phyloP scores from a whole-genome alignment of 2,888 invertebrate species.

The Mimumesa dahlbomi region DNA sequence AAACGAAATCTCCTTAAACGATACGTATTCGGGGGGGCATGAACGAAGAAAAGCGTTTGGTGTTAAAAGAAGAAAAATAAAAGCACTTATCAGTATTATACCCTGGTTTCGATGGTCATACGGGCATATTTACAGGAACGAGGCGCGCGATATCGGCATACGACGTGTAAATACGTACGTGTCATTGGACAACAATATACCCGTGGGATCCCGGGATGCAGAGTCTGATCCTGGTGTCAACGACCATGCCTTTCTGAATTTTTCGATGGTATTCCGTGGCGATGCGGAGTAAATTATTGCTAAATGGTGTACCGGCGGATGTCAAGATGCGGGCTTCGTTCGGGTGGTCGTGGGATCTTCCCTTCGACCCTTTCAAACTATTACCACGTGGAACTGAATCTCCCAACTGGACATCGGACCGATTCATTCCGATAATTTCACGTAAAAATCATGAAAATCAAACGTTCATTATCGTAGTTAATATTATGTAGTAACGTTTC shows the following conservation, averaged over 20 bases:
- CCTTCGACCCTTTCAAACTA: slow-evolving; percentile 21
- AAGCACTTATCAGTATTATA: slow-evolving; percentile 53
- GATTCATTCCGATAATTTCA: neutral
- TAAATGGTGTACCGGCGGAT: slow-evolving; percentile 69
- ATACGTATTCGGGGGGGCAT: neutral
- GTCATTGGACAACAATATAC: slow-evolving; percentile 72
- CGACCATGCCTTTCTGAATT: slow-evolving; percentile 47
- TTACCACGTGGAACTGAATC: slow-evolving; percentile 25
- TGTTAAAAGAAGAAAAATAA: slow-evolving; percentile 21
- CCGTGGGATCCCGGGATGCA: slow-evolving; percentile 67
- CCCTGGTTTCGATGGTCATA: slow-evolving; percentile 35
- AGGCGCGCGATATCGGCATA: slow-evolving; percentile 49
- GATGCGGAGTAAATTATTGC: slow-evolving; percentile 68
- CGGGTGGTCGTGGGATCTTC: slow-evolving; percentile 68
- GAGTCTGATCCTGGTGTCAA: slow-evolving; percentile 51
- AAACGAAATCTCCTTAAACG: neutral
- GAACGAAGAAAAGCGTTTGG: slow-evolving; percentile 18
- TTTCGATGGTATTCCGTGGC: slow-evolving; percentile 59
- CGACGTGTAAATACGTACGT: slow-evolving; percentile 53
- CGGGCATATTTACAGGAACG: slow-evolving; percentile 59
- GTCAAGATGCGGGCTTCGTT: slow-evolving; percentile 71
- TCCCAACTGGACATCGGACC: neutral
- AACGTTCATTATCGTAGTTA: too few relatives aligned
- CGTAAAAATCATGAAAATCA: too few relatives aligned
- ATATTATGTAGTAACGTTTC: too few relatives aligned